Percentiles rank a stretch among this genome's conserved stretches.
These are phyloP conservation scores for Eupsilia transversa DNA, from an alignment of 2,888 invertebrate genomes.

Conservation along the genomic window DNA sequence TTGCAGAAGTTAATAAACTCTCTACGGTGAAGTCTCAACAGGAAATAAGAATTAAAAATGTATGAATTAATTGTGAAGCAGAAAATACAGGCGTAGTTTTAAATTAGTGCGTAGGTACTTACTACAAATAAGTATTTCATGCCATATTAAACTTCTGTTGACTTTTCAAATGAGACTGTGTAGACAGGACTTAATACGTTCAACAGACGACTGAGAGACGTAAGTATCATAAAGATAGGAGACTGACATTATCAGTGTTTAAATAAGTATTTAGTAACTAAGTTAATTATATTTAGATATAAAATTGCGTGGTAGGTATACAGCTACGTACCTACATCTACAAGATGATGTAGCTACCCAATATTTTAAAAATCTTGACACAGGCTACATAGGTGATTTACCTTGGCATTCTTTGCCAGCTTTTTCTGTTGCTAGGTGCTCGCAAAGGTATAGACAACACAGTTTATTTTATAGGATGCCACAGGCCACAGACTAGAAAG, in stretches of 20 bases:
- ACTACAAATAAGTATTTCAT: not conserved
- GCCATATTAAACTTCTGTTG: slow-evolving; percentile 24
- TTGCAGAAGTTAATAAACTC: too few species aligned
- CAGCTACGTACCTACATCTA: not conserved
- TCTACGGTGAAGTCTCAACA: too few species aligned
- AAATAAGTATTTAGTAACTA: slow-evolving; percentile 44
- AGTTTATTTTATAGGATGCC: not conserved
- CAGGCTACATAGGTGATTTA: not conserved
- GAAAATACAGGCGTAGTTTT: not conserved
- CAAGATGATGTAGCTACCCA: not conserved
- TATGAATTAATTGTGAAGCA: too few species aligned
- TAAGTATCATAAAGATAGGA: slow-evolving; percentile 45
- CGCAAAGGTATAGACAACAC: not conserved
- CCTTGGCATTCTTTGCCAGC: not conserved
- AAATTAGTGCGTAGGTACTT: not conserved
- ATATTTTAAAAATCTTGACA: not conserved
- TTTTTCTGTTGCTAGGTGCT: not conserved
- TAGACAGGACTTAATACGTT: slow-evolving; percentile 28
- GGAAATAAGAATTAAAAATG: too few species aligned
- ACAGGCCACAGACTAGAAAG: not conserved
- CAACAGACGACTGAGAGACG: slow-evolving; percentile 4
- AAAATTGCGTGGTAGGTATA: slow-evolving; percentile 9
- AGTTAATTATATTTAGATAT: slow-evolving; percentile 24
- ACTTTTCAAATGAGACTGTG: slow-evolving; percentile 22
- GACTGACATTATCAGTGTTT: slow-evolving; percentile 41